Base-by-base conservation (phyloP, 1,140 invertebrate genomes). In the Papilio dardanus region DNA sequence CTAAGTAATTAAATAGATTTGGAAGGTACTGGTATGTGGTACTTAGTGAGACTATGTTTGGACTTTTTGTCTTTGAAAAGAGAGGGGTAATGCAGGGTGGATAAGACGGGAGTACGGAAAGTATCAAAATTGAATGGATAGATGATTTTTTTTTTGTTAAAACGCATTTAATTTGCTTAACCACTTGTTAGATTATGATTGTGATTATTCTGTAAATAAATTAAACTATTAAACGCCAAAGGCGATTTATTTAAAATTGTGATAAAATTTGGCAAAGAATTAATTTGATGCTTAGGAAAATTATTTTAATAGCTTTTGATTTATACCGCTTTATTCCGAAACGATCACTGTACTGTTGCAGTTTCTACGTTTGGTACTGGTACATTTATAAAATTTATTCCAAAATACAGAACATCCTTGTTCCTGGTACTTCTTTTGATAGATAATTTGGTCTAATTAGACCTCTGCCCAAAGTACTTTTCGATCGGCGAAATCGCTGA, bases 241-340 rank as follows among this genome's bases (percentile, higher is more conserved):
- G 90, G 90, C 90, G 83, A 69, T 85, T 80, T 84, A 89, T 89
- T 83, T 76, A 79, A 82, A 31, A 85, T 82, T 90, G 88, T 90
- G 90, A 92, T 92, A 90, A 84, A 81, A 77, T 79, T n/a, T 81
- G 80, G 83, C 84, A 83, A 88, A 79, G 71, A 81, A 46, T 87
- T 86, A 37, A 77, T 87, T 86, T 87, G 71, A 79, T 77, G 80
- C 80, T 75, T 74, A 79, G 77, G 74, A 68, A 69, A 76, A 78
- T 76, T 76, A 77, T 79, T 82, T 65, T 68, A 40, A 46, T 74
- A 62, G 71, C 42, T 46, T 69, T 77, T 68, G n/a, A 1, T 68
- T 68, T 24, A 16, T 40, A 68, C n/a, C n/a, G n/a, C n/a, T n/a
- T n/a, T n/a, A n/a, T n/a, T n/a, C n/a, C n/a, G n/a, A n/a, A n/a